These are phyloP conservation scores for Raja brachyura DNA, from an alignment of 2,113 vertebrate species.

Conservation along the genomic window DNA sequence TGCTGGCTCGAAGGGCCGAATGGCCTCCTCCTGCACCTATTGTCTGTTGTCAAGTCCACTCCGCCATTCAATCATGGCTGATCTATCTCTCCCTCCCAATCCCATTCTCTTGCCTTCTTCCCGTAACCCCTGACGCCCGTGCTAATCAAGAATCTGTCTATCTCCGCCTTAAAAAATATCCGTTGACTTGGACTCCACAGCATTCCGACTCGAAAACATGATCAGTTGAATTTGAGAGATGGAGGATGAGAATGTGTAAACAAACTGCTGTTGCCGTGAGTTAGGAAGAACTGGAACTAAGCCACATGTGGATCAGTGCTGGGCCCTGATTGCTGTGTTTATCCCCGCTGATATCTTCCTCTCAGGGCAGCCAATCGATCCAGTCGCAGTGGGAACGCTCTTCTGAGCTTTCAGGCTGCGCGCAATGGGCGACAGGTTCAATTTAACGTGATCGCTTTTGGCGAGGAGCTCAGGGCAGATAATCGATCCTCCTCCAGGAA, in stretches of 20 bases:
- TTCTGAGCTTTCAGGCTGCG: neutral
- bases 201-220: no score
- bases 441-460: constrained; percentile 1
- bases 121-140: no score
- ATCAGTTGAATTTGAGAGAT: neutral
- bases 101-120: no score
- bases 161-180: no score
- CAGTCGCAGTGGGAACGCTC: neutral
- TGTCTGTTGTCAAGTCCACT: no score
- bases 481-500: constrained; percentile 9
- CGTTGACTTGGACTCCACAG: no score
- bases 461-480: constrained; percentile 1
- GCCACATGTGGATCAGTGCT: neutral
- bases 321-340: neutral
- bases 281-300: neutral
- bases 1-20: no score
- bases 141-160: no score
- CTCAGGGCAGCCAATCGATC: constrained; percentile 6
- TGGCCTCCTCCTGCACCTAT: no score
- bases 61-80: no score
- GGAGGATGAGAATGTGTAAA: neutral
- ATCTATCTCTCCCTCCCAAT: no score
- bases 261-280: neutral
- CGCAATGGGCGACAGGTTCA: neutral
- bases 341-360: neutral